Base-by-base conservation (phyloP, 2,797 vertebrate species). In the Chaetophractus vellerosus region DNA sequence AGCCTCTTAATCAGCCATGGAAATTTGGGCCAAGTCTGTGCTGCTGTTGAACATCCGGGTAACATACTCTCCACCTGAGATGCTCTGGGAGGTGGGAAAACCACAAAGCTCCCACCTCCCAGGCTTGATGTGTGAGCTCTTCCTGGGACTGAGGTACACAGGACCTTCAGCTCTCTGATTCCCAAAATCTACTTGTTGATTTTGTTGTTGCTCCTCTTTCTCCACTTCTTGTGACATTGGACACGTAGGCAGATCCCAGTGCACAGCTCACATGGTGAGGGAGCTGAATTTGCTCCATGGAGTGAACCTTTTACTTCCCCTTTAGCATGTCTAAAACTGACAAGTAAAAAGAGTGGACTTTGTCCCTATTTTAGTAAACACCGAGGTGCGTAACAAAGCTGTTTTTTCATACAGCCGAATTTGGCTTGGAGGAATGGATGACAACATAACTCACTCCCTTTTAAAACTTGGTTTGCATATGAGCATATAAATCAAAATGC, bases 261-360 rank as follows among this genome's bases (percentile, higher is more conserved):
- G 66, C 38, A 28, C 1, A 33, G 55, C 4, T 14, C 1, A 1
- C 15, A 31, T 24, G 23, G 23, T 0, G 0, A 64, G 4, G 31
- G 6, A 14, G 15, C 50, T 48, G 50, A 41, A 31, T 72, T 48
- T 26, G 14, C 24, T 69, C 38, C 74, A 83, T 52, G 2, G 23
- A 72, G 19, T 38, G 15, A 52, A 26, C 5, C 19, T 71, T 61
- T 38, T 19, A 50, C 15, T 36, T 45, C 0, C 0, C 14, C 33
- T 15, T 18, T 15, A 41, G 36, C 9, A 7, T 18, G 6, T 23
- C 8, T 21, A 33, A 59, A 59, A 19, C 0, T 81, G 52, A 86
- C 0, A 55, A 50, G 48, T 84, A 52, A 80, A 84, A n/a, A 23
- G 4, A 31, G 16, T 24, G 52, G 64, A 80, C 88, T 36, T 5